Evolutionary conservation across 2,113 vertebrate species (phyloP), one percentile per base, ranked within the genome.

Genomic region (Lamprotornis superbus): DNA sequence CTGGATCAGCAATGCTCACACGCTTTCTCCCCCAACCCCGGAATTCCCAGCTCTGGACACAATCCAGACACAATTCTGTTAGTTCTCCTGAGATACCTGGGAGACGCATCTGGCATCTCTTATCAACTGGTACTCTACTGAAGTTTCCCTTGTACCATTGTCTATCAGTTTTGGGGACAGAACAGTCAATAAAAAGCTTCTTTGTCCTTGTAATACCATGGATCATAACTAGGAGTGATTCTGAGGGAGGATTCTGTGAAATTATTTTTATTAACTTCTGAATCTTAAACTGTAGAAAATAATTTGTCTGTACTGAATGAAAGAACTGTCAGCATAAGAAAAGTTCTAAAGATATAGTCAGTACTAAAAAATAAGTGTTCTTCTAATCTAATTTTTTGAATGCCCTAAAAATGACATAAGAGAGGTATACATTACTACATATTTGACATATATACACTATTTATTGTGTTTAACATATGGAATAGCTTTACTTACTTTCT

Each of bases 11-110:
- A 64, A 42, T 7, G 5, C 10, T 70, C 42, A 15, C 16, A 60
- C 33, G 52, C 12, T 53, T 61, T 31, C 49, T 2, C 1, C 6
- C 3, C 3, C 1, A 3, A 1, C 5, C 7, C 17, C 33, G 22
- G 8, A 86, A 89, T 15, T 4, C 9, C 10, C 16, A 69, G 6
- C 8, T 73, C 59, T 37, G 10, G 31, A 22, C 13, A 70, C 12
- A 33, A 20, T 19, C 12, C 27, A n/a, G n/a, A n/a, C n/a, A n/a
- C n/a, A n/a, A n/a, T 84, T 70, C 68, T 42, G 4, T 40, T 53
- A 24, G 19, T 8, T 65, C 33, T 57, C 42, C 57, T 71, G 44
- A 55, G 31, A 63, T 5, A 59, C 3, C 7, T 3, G 1, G 10
- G 22, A 93, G 50, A 37, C 5, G 3, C 15, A 84, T 33, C 19